Evolutionary conservation across 2,888 invertebrate species (phyloP).

Genomic region (Anthophora plumipes): DNA sequence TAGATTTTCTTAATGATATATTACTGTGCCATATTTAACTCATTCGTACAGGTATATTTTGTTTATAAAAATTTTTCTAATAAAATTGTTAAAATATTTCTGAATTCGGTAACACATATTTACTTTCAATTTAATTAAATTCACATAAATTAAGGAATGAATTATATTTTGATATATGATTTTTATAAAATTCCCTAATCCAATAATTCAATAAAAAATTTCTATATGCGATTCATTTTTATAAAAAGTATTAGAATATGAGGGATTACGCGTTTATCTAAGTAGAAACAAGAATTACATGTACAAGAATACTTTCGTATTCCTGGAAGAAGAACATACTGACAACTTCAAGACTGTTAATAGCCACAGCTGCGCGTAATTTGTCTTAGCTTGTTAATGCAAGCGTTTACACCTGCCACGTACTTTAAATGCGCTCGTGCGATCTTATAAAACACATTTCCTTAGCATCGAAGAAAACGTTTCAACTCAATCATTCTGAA

Average conservation of each 20-base stretch:
- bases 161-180: too few relatives aligned
- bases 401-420: constrained; percentile 35
- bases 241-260: neutral
- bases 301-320: neutral
- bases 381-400: constrained; percentile 20
- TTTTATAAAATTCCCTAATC: too few relatives aligned
- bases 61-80: too few relatives aligned
- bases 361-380: constrained; percentile 26
- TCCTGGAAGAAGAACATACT: neutral
- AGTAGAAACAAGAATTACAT: neutral
- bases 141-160: too few relatives aligned
- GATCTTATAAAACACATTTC: constrained; percentile 1
- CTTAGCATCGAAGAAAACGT: neutral
- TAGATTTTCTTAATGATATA: too few relatives aligned
- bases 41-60: too few relatives aligned
- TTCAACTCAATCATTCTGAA: neutral
- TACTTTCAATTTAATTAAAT: too few relatives aligned
- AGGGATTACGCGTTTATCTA: neutral
- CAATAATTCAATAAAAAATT: neutral
- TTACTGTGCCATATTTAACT: too few relatives aligned
- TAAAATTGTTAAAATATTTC: too few relatives aligned
- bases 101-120: too few relatives aligned
- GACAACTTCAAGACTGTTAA: constrained; percentile 11
- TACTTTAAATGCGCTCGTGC: constrained; percentile 4
- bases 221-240: neutral